A percentile compares a stretch with the other conserved stretches of the same genome.
These are phyloP conservation scores for Myanophis thanlyinensis DNA, from an alignment of 2,113 vertebrate genomes.

Conservation along the genomic window DNA sequence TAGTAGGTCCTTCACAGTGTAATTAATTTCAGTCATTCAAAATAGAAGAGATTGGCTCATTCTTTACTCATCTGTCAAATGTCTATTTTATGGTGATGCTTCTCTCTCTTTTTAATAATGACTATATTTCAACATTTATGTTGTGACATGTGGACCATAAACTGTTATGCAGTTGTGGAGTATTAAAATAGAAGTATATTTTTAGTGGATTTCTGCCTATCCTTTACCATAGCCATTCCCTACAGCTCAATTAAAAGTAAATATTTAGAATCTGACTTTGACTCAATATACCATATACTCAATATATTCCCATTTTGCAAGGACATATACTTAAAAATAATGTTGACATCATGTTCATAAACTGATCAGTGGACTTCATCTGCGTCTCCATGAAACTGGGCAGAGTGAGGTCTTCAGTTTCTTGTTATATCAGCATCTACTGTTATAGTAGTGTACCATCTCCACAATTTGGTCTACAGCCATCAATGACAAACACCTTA, in stretches of 20 bases:
- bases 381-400: not conserved
- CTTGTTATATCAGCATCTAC: not conserved
- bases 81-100: not conserved
- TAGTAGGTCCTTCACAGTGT: not conserved
- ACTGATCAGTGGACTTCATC: not conserved
- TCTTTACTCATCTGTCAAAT: not conserved
- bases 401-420: not conserved
- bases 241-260: not conserved
- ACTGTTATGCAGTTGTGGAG: not conserved
- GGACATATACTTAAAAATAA: not conserved
- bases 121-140: not conserved
- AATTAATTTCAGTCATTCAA: not conserved
- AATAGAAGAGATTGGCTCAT: not conserved
- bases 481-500: not conserved
- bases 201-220: not conserved
- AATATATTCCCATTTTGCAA: not conserved
- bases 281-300: not conserved
- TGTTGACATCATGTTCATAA: not conserved
- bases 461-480: not conserved
- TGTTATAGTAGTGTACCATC: not conserved
- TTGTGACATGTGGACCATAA: not conserved
- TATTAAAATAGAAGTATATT: not conserved
- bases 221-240: not conserved
- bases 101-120: not conserved
- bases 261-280: not conserved